Conservation (phyloP, 2,797 vertebrate genomes). For the Iguana delicatissima region DNA sequence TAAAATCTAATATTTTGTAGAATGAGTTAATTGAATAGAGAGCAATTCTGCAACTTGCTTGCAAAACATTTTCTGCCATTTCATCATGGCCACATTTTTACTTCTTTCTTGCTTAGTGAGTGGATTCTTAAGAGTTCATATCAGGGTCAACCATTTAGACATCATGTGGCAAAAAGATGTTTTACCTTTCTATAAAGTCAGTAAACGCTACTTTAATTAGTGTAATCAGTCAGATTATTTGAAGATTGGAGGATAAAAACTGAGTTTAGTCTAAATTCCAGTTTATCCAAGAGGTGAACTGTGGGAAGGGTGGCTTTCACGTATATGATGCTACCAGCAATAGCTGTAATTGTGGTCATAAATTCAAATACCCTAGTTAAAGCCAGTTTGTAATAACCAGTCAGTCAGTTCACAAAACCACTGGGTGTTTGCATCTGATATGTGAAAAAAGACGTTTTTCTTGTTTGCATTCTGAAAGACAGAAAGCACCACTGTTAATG, state of each 20-base stretch:
- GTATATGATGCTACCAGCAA: not conserved
- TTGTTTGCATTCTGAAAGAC: not conserved
- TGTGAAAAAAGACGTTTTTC: not conserved
- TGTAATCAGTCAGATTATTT: slow-evolving; percentile 9
- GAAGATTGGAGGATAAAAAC: slow-evolving; percentile 21
- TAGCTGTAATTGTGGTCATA: not conserved
- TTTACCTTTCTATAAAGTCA: slow-evolving; percentile 58
- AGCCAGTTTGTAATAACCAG: not conserved
- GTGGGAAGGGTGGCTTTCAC: not conserved
- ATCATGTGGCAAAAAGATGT: slow-evolving; percentile 41
- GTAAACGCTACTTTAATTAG: slow-evolving; percentile 30
- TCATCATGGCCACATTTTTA: slow-evolving; percentile 24
- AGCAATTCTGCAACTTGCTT: slow-evolving; percentile 34
- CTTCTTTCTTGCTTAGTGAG: slow-evolving; percentile 32
- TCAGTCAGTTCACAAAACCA: not conserved
- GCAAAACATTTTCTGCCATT: slow-evolving; percentile 38
- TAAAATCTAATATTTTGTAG: slow-evolving; percentile 51
- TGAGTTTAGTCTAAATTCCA: not conserved
- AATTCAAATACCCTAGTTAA: slow-evolving; percentile 7
- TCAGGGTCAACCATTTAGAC: slow-evolving; percentile 44
- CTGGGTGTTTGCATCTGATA: not conserved
- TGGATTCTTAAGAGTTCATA: slow-evolving; percentile 36
- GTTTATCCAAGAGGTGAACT: not conserved
- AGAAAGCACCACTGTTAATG: not conserved
- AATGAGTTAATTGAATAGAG: slow-evolving; percentile 48